Conservation (phyloP, 2,113 vertebrate genomes). For the Nettapus auritus region DNA sequence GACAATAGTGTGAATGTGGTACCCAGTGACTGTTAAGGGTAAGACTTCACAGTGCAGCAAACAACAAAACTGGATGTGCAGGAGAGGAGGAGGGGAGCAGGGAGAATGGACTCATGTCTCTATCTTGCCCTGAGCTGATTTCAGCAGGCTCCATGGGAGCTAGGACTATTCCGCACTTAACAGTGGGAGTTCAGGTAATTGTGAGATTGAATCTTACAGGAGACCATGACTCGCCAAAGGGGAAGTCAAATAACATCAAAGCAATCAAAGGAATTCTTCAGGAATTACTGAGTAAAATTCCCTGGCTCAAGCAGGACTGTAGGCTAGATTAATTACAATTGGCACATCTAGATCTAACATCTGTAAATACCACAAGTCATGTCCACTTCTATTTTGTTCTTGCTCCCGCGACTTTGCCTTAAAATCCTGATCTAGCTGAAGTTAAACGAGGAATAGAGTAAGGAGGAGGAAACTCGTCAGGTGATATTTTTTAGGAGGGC, state of each 20-base stretch:
- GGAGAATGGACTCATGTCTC: background rate
- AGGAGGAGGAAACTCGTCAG: background rate
- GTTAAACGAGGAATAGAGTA: background rate
- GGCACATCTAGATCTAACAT: background rate
- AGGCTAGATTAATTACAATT: slow-evolving; percentile 2
- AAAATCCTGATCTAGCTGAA: background rate
- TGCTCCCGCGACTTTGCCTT: background rate
- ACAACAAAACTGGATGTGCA: slow-evolving; percentile 31
- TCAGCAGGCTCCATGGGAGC: slow-evolving; percentile 41
- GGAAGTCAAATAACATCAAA: slow-evolving; percentile 58
- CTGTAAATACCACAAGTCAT: background rate
- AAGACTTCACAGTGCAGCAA: background rate
- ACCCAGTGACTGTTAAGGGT: background rate
- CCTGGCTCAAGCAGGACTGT: background rate
- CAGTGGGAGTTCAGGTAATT: slow-evolving; percentile 54
- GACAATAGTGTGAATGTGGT: background rate
- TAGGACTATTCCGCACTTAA: background rate
- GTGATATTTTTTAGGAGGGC: background rate
- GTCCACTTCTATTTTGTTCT: background rate
- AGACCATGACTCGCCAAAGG: slow-evolving; percentile 28
- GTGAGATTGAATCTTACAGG: slow-evolving; percentile 38
- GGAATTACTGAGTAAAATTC: slow-evolving; percentile 33
- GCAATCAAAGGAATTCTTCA: slow-evolving; percentile 53
- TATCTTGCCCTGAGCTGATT: slow-evolving; percentile 41
- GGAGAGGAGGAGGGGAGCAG: background rate